Base-by-base conservation (phyloP, 1,140 invertebrate species). In the Leguminivora glycinivorella region DNA sequence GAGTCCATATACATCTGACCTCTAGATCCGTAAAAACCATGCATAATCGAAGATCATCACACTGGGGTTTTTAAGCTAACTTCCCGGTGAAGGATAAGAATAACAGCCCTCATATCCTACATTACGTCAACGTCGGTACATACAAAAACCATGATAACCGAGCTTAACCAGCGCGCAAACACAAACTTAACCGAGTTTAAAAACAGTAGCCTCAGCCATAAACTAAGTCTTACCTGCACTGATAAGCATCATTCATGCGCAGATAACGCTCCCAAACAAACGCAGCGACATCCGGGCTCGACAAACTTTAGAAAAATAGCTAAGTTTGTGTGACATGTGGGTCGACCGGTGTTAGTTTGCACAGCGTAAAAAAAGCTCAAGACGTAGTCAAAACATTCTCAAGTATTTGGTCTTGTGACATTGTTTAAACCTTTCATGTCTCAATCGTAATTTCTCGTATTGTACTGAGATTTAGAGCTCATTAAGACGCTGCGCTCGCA, bases 161-260 rank as follows among this genome's bases (percentile, higher is more conserved):
- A 29, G 58, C 29, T 63, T 63, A 63, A 29, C 58, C 58, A 25
- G 29, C 58, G 25, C 10, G 25, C 58, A 29, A 29, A 29, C 25
- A 29, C 58, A 63, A 63, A 63, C 58, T 63, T 9, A 63, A 63
- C 58, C 58, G 58, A 26, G 24, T 69, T 60, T 38, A 60, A 58
- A 78, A 77, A 82, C 81, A 74, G 84, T 89, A 85, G 82, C 80
- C 31, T 52, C 81, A 74, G 72, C 78, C 76, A 81, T 83, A 84
- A 83, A 84, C 74, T 58, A 75, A 71, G 76, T 72, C n/a, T 78
- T 83, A 83, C 80, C 80, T 84, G 85, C 75, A 31, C 56, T 82
- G 85, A 89, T 88, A 88, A 88, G 78, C 74, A 76, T 72, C 80
- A 83, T 83, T 84, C 80, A 84, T 80, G 74, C 76, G 71, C 69